phyloP scores from a whole-genome alignment of 2,113 vertebrate species.

The Lampris incognitus region DNA sequence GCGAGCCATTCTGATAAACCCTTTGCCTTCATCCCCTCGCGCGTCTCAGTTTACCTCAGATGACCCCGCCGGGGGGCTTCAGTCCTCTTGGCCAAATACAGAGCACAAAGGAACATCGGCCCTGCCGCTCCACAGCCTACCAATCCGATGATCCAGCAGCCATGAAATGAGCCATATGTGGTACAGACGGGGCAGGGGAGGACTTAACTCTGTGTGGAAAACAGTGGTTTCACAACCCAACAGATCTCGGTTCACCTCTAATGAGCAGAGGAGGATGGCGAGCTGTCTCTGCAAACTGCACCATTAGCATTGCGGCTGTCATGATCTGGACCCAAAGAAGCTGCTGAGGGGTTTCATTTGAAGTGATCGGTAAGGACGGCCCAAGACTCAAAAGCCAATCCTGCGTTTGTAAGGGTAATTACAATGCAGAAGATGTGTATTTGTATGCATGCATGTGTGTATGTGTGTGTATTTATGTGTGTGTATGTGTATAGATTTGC shows the following conservation, averaged over 20 bases:
- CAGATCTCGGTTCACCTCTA: conserved; percentile 17
- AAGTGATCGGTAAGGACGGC: background rate
- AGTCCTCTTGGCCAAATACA: conserved; percentile 8
- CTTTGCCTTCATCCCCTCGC: conserved; percentile 11
- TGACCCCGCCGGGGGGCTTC: conserved; percentile 34
- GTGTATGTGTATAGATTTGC: background rate
- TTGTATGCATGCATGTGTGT: background rate
- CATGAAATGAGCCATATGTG: conserved; percentile 71
- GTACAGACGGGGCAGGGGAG: conserved; percentile 18
- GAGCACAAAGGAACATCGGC: conserved; percentile 28
- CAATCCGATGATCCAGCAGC: conserved; percentile 69
- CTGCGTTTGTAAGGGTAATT: background rate
- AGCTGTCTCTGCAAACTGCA: background rate
- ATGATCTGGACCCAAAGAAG: background rate
- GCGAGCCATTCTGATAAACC: background rate
- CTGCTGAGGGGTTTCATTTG: background rate
- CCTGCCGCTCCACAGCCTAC: conserved; percentile 42
- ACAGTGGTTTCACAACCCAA: conserved; percentile 29
- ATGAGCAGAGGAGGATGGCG: background rate
- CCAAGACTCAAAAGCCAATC: background rate
- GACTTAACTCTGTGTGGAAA: conserved; percentile 13
- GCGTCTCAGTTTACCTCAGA: conserved; percentile 45
- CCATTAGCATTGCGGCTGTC: background rate
- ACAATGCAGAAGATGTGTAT: background rate
- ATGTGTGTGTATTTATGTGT: background rate